Evolutionary conservation across 1,140 invertebrate species (phyloP).

Genomic region (Drosophila grimshawi): DNA sequence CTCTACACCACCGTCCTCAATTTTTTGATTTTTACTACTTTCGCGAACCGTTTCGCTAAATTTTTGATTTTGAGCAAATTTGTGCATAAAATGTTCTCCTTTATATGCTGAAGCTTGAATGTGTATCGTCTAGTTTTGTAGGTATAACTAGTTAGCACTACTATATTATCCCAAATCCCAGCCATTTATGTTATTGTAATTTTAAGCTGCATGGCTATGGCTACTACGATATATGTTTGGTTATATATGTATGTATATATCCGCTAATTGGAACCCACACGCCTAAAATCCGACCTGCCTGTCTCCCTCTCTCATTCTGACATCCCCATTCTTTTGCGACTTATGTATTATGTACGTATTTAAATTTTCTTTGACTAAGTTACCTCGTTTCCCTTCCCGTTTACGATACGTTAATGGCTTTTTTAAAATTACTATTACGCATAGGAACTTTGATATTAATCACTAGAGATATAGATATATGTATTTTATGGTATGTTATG

Average conservation of each 20-base stretch:
- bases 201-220: slow-evolving; percentile 19
- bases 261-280: slow-evolving; percentile 14
- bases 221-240: slow-evolving; percentile 38
- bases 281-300: slow-evolving; percentile 1
- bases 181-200: slow-evolving; percentile 15
- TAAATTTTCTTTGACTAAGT: slow-evolving; percentile 58
- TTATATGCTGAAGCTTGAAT: slow-evolving; percentile 68
- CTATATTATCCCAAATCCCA: slow-evolving; percentile 40
- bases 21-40: slow-evolving; percentile 30
- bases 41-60: slow-evolving; percentile 32
- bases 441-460: slow-evolving; percentile 84
- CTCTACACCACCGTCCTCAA: slow-evolving; percentile 15
- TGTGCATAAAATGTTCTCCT: slow-evolving; percentile 55
- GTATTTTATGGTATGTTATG: slow-evolving; percentile 44
- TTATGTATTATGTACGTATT: slow-evolving; percentile 78
- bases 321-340: slow-evolving; percentile 20
- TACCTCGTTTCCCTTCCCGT: slow-evolving; percentile 34
- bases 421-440: slow-evolving; percentile 76
- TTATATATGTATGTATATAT: slow-evolving; percentile 39
- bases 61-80: slow-evolving; percentile 73
- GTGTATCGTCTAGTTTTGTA: slow-evolving; percentile 40
- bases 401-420: slow-evolving; percentile 52
- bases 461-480: slow-evolving; percentile 77
- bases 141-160: slow-evolving; percentile 44
- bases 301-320: background rate